Base-by-base conservation (phyloP, 2,113 vertebrate genomes). In the Eubucco bourcierii region DNA sequence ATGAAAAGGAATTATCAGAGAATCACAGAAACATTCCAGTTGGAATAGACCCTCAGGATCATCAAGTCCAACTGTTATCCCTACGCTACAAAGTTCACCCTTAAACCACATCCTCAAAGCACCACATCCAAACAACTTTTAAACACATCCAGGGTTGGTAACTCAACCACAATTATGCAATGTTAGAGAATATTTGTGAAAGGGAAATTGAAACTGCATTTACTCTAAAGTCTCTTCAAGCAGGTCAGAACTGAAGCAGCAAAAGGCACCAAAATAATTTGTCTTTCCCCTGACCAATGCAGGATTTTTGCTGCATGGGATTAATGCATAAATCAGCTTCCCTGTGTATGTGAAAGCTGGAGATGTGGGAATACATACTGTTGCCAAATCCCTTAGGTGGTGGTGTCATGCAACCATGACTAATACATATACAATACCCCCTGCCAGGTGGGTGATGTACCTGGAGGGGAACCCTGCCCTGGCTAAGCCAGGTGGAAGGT, bases 361-460 rank as follows among this genome's bases (percentile, higher is more conserved):
- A 76, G 41, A 24, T 4, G 31, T 73, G 39, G 39, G 60, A 68
- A 61, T 10, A 17, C 17, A 53, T 7, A 3, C 7, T 31, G 17
- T 15, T 15, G 1, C 3, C 25, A 83, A 74, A 39, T 5, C 25
- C 16, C 28, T 75, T 61, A 58, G 75, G 12, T 0, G 4, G 29
- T 18, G 24, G 46, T 44, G 53, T 14, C n/a, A 24, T 13, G 27
- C 12, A 8, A 4, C 6, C 34, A 10, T 3, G 50, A 76, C 29
- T 12, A 33, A 73, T 25, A n/a, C 0, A 0, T 7, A 18, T 4
- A n/a, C n/a, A n/a, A n/a, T n/a, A 8, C 6, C 20, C 8, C 59
- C n/a, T 19, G 13, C 41, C 37, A 53, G 59, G 23, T 4, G 3
- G 16, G 5, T 11, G 37, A 53, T 9, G 11, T 5, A 18, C 12